Evolutionary conservation across 2,113 vertebrate species (phyloP).

Genomic region (Pachypanchax playfairii): DNA sequence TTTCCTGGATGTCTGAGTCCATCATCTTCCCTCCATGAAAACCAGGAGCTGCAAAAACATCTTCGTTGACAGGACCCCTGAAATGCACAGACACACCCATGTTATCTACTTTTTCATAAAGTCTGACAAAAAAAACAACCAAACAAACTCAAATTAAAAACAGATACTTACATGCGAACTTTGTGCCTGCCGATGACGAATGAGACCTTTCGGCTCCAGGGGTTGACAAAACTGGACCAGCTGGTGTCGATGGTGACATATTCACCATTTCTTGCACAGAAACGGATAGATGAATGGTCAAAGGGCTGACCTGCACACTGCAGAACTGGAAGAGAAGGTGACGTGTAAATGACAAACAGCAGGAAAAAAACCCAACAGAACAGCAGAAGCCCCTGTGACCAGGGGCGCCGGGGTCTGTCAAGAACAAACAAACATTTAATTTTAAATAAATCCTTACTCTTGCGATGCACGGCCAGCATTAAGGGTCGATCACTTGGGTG

Average conservation of each 20-base stretch:
- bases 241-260: conserved; percentile 95
- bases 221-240: conserved; percentile 98
- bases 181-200: conserved; percentile 96
- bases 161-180: conserved; percentile 91
- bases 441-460: conserved; percentile 80
- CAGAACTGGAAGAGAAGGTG: conserved; percentile 79
- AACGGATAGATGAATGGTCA: conserved; percentile 91
- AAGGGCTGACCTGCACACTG: conserved; percentile 92
- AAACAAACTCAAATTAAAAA: not conserved
- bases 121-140: not conserved
- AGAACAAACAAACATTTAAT: too few relatives aligned
- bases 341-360: not conserved
- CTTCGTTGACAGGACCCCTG: conserved; percentile 96
- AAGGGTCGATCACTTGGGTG: conserved; percentile 91
- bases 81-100: conserved; percentile 1
- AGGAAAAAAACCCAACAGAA: too few relatives aligned
- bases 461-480: conserved; percentile 93
- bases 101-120: not conserved
- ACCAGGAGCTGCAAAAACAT: conserved; percentile 86
- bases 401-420: too few relatives aligned
- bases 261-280: conserved; percentile 91
- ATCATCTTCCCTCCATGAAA: conserved; percentile 80
- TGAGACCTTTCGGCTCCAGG: conserved; percentile 95
- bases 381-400: too few relatives aligned
- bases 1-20: conserved; percentile 87